phyloP scores from a whole-genome alignment of 2,113 vertebrate species.

The Phainopepla nitens region DNA sequence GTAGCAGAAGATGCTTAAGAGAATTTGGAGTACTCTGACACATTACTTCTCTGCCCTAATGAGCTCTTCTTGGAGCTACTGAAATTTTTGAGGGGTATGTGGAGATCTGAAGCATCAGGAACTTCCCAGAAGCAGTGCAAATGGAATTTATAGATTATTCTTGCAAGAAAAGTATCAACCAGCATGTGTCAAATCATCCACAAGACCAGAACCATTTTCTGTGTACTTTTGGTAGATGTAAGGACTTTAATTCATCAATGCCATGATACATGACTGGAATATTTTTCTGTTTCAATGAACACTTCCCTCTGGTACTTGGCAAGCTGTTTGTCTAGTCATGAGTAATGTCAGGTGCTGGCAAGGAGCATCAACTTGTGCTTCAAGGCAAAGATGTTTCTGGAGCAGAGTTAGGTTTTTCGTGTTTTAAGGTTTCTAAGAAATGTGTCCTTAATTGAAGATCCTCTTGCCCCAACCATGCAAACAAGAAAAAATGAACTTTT shows the following conservation, averaged over 20 bases:
- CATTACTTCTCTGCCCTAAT: background rate
- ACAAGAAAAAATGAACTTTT: background rate
- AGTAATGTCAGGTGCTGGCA: background rate
- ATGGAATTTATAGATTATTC: background rate
- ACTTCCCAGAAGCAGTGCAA: background rate
- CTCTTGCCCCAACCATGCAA: background rate
- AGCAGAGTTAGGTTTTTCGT: background rate
- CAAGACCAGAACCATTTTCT: background rate
- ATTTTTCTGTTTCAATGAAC: background rate
- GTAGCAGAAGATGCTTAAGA: background rate
- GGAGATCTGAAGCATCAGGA: background rate
- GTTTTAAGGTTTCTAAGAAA: background rate
- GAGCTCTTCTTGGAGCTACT: background rate
- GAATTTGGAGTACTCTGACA: background rate
- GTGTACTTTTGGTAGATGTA: background rate
- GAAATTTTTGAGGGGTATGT: background rate
- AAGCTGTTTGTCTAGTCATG: constrained; percentile 2
- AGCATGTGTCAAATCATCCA: background rate
- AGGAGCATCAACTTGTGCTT: background rate
- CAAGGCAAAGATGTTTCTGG: background rate
- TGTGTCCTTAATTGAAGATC: background rate
- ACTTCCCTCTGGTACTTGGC: background rate
- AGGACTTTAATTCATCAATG: background rate
- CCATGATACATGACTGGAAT: background rate
- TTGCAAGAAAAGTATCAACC: background rate